Conservation (phyloP, 1,140 invertebrate species). For the Mylabris phalerata region DNA sequence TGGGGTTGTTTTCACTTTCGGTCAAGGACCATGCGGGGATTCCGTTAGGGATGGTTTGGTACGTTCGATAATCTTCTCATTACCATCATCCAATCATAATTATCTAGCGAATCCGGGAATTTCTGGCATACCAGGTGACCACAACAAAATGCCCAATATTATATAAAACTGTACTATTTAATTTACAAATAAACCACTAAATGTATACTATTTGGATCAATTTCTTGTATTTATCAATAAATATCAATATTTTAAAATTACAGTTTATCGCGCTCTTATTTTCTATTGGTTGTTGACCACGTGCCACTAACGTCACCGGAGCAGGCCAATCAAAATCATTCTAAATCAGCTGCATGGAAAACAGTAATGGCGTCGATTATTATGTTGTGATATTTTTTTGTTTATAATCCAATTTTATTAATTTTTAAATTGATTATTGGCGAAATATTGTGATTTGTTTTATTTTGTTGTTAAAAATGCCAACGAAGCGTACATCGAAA, state of each 20-base stretch:
- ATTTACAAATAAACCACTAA: background rate
- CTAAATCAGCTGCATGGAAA: slow-evolving; percentile 15
- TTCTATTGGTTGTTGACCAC: slow-evolving; percentile 6
- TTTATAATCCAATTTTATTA: slow-evolving; percentile 1
- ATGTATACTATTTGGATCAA: background rate
- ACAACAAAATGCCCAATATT: slow-evolving; percentile 22
- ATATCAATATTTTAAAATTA: background rate
- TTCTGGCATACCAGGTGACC: slow-evolving; percentile 25
- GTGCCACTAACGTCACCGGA: slow-evolving; percentile 2
- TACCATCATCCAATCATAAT: slow-evolving; percentile 27
- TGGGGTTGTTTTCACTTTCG: slow-evolving; percentile 65
- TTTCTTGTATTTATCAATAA: background rate
- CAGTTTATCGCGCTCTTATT: background rate
- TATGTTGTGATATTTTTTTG: too few relatives aligned
- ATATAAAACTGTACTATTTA: slow-evolving; percentile 2
- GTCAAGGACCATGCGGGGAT: slow-evolving; percentile 57
- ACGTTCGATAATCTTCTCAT: slow-evolving; percentile 62
- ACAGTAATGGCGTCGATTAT: slow-evolving; percentile 12
- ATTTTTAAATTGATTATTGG: background rate
- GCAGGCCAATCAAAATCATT: slow-evolving; percentile 2
- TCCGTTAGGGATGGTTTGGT: slow-evolving; percentile 66
- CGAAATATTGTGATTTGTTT: too few relatives aligned
- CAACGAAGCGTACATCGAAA: slow-evolving; percentile 1
- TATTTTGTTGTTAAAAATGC: background rate
- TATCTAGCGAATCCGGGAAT: slow-evolving; percentile 17